A percentile compares a stretch with the other conserved stretches of the same genome.
These are phyloP conservation scores for Lasioglossum calceatum DNA, from an alignment of 2,888 invertebrate species.

Conservation along the genomic window DNA sequence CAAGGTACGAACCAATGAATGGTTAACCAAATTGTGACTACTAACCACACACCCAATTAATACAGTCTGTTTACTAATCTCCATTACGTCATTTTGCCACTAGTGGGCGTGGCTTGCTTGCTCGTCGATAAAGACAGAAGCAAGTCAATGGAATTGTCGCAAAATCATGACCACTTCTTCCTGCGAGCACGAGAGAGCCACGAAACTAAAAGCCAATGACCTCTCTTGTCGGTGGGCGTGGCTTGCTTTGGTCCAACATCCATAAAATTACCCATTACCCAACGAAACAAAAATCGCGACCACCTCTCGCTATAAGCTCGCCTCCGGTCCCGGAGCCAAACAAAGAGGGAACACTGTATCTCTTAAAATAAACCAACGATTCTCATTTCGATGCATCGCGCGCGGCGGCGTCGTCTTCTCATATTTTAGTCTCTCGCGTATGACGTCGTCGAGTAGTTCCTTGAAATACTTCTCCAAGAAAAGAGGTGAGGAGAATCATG, in stretches of 20 bases:
- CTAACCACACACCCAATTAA: background rate
- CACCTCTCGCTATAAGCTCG: background rate
- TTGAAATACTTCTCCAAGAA: background rate
- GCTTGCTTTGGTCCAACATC: background rate
- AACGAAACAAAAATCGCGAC: background rate
- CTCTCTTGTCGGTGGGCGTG: background rate
- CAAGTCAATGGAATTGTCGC: background rate
- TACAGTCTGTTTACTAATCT: background rate
- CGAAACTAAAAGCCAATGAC: background rate
- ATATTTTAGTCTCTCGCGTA: background rate
- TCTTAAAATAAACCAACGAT: background rate
- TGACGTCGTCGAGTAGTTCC: conserved; percentile 11
- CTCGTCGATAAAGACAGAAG: background rate
- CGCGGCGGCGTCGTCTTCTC: background rate
- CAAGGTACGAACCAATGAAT: background rate
- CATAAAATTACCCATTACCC: background rate
- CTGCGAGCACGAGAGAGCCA: no score
- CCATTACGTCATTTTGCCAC: background rate
- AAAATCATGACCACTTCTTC: background rate
- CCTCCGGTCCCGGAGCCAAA: background rate
- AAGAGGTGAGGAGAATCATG: conserved; percentile 4
- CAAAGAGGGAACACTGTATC: background rate
- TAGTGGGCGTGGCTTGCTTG: background rate
- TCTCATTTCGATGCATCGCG: background rate
- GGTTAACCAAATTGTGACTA: background rate